These are phyloP conservation scores for Probaryconus sp. DNA, from an alignment of 1,140 invertebrate genomes.

Conservation along the genomic window DNA sequence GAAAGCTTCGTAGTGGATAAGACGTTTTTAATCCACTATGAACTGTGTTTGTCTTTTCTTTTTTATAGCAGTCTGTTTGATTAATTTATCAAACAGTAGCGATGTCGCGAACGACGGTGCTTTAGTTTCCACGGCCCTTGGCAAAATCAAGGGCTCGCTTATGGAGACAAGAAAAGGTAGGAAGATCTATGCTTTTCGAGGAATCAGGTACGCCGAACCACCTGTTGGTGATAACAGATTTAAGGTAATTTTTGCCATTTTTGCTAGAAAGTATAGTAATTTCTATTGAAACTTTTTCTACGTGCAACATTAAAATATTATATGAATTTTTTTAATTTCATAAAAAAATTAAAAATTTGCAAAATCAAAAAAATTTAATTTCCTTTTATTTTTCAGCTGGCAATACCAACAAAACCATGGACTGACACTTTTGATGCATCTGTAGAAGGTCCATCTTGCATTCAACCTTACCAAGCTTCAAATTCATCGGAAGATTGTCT, in stretches of 20 bases:
- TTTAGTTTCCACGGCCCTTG: constrained; percentile 64
- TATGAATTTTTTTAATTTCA: no score
- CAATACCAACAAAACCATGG: constrained; percentile 79
- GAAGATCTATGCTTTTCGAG: constrained; percentile 81
- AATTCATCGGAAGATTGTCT: constrained; percentile 83
- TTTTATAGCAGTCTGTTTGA: no score
- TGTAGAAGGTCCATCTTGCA: constrained; percentile 70
- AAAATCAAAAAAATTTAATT: no score
- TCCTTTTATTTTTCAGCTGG: constrained; percentile 71
- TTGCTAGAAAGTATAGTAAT: no score
- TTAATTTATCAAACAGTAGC: no score
- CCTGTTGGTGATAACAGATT: constrained; percentile 81
- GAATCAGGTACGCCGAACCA: constrained; percentile 82
- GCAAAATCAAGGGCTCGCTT: constrained; percentile 71
- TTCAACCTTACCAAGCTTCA: constrained; percentile 20
- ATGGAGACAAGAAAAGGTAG: constrained; percentile 75
- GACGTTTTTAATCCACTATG: no score
- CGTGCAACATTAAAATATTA: no score
- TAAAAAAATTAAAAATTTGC: no score
- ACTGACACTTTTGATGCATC: constrained; percentile 67
- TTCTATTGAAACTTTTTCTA: no score
- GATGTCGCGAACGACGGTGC: no score
- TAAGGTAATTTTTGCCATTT: constrained; percentile 72
- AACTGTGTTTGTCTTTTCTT: no score
- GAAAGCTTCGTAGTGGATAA: no score